Base-by-base conservation (phyloP, 2,888 invertebrate genomes). In the Harmothoe impar region DNA sequence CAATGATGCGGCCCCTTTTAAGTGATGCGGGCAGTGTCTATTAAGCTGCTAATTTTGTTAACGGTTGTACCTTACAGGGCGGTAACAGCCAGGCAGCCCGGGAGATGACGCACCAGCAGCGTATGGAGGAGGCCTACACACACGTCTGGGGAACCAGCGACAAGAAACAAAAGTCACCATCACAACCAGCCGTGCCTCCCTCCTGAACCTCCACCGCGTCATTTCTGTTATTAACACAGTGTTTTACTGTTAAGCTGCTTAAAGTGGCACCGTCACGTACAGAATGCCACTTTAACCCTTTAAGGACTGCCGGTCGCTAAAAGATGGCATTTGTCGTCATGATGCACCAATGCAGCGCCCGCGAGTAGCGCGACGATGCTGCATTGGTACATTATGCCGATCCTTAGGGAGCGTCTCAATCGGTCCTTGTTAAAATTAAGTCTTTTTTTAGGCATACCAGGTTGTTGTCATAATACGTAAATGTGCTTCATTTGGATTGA, bases 41-140 rank as follows among this genome's bases (percentile, higher is more conserved):
- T 15, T 17, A 56, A 17, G 15, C 3, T 68, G 43, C 10, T 68
- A 25, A 68, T 68, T 1, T 43, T 43, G n/a, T 43, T 43, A 3
- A 43, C 25, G 20, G 5, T 62, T 62, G 20, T 62, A 23, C 62
- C 25, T 62, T 43, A 33, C 56, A 86, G 86, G 86, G 86, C 0
- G 86, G 86, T 31, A 86, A 86, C 56, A 86, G 56, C 33, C 86
- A 86, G 52, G 86, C 86, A 25, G 86, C 86, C 12, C 7, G 52
- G 54, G 86, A 86, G 86, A 56, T 86, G 86, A 31, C 52, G 0
- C 52, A 23, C 15, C 86, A 86, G 7, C 52, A 56, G 25, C 52
- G 29, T 0, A 86, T 86, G 86, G 86, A 86, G 33, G 86, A 86
- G 3, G 29, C 54, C 0, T 86, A 86, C 31, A 54, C 23, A 17